Evolutionary conservation across 2,113 vertebrate genomes (phyloP), one percentile per base, ranked within the genome.

Genomic region (Deroptyus accipitrinus): DNA sequence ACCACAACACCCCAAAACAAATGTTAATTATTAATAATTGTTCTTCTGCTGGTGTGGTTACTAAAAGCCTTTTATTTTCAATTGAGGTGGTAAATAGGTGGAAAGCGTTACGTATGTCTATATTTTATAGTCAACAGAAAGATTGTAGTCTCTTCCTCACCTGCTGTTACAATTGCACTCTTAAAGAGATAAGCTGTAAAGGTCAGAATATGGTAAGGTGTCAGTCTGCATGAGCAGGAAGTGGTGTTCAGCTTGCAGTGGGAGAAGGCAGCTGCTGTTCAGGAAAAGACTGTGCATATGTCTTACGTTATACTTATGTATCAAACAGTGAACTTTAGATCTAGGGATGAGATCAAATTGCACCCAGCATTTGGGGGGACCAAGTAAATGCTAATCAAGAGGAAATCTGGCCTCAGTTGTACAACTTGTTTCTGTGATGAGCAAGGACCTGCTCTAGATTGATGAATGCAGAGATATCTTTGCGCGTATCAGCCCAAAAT

Each of bases 11-110:
- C 61, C 30, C 10, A 13, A 72, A 79, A 23, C 17, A 39, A 15
- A 46, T 81, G 51, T 82, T 94, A 84, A 78, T 90, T 93, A 49
- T 62, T 75, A 94, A 55, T 77, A 86, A 86, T 85, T 95, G 69
- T 67, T 39, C 42, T 44, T 80, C 30, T 72, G 19, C 44, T 92
- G 63, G 69, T 83, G 63, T 70, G 31, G 85, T 95, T 55, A 67
- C 41, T 94, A 82, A 78, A 69, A 86, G 51, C 7, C 61, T 86
- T 4, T 86, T 67, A 87, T 87, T 95, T 95, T 68, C 33, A 84
- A 42, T 63, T 89, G 33, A 59, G 55, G 57, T 35, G 33, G 14
- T 51, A 69, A 87, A 70, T 33, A 76, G 9, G 17, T 83, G 68
- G 12, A 61, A 83, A 78, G 19, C 7, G 24, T 83, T 63, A 49